These are phyloP conservation scores for Nettapus auritus DNA, from an alignment of 2,113 vertebrate genomes.

Conservation along the genomic window DNA sequence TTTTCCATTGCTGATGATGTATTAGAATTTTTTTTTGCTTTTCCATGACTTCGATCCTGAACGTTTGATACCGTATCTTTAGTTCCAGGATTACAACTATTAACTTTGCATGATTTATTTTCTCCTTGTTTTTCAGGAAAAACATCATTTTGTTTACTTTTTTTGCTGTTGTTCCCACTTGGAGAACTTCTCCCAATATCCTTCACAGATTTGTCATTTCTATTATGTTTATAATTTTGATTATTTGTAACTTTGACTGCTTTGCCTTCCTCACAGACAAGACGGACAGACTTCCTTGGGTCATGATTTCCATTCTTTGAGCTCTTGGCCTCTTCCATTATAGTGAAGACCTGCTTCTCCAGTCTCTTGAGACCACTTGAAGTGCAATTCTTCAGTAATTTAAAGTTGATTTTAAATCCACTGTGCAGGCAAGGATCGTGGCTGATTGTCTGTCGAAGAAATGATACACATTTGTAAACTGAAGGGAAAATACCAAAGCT, in stretches of 20 bases:
- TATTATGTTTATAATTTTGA: conserved; percentile 82
- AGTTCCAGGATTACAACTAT: conserved; percentile 71
- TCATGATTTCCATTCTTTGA: conserved; percentile 86
- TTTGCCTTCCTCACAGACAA: conserved; percentile 82
- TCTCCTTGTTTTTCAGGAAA: conserved; percentile 78
- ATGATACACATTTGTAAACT: conserved; percentile 31
- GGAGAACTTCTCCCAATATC: conserved; percentile 79
- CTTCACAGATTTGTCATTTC: conserved; percentile 79
- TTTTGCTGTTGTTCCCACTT: conserved; percentile 79
- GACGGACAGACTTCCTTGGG: conserved; percentile 80
- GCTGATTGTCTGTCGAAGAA: conserved; percentile 71
- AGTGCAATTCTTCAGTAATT: conserved; percentile 74
- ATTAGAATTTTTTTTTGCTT: conserved; percentile 77
- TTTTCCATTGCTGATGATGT: conserved; percentile 52
- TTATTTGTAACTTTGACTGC: conserved; percentile 80
- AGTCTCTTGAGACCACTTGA: conserved; percentile 65
- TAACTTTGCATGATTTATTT: conserved; percentile 78
- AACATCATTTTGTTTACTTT: conserved; percentile 78
- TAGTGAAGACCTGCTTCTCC: conserved; percentile 76
- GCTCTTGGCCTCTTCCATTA: conserved; percentile 90
- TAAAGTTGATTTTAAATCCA: conserved; percentile 74
- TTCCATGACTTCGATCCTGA: conserved; percentile 84
- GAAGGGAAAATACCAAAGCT: background rate
- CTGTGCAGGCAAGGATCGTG: conserved; percentile 70
- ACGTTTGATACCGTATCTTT: conserved; percentile 72